These are phyloP conservation scores for Crax fasciolata DNA, from an alignment of 2,797 vertebrate genomes.

Conservation along the genomic window DNA sequence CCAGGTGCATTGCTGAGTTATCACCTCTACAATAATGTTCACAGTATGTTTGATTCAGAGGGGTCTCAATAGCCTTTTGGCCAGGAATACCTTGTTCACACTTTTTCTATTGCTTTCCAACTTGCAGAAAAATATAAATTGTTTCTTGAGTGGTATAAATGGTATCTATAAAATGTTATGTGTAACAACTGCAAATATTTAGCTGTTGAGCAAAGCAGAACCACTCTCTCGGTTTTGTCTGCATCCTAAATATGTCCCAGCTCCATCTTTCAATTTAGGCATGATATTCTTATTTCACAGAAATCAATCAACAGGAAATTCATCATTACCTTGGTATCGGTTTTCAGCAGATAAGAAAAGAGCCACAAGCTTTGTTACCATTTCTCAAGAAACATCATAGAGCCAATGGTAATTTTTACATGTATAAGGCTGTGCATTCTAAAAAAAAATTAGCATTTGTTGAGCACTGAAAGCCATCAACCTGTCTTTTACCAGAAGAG, in stretches of 20 bases:
- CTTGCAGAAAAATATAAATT: neutral
- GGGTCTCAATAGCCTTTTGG: neutral
- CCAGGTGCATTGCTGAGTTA: neutral
- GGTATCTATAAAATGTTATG: neutral
- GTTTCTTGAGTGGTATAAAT: neutral
- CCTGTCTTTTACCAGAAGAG: neutral
- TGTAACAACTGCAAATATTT: neutral
- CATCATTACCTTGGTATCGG: neutral
- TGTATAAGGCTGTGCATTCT: neutral
- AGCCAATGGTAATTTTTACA: neutral
- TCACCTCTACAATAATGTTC: neutral
- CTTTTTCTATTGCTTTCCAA: neutral
- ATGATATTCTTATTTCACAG: neutral
- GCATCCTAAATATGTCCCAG: neutral
- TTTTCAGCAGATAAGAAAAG: neutral
- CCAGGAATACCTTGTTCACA: neutral
- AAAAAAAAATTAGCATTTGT: neutral
- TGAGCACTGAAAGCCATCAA: neutral
- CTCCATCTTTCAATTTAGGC: neutral
- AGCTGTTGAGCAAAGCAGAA: neutral
- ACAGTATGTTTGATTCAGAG: neutral
- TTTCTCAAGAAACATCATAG: neutral
- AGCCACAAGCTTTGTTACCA: fast-evolving
- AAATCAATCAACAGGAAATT: neutral
- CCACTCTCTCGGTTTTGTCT: neutral